Conservation (phyloP, 2,888 invertebrate species). For the Cremastinae sp. region DNA sequence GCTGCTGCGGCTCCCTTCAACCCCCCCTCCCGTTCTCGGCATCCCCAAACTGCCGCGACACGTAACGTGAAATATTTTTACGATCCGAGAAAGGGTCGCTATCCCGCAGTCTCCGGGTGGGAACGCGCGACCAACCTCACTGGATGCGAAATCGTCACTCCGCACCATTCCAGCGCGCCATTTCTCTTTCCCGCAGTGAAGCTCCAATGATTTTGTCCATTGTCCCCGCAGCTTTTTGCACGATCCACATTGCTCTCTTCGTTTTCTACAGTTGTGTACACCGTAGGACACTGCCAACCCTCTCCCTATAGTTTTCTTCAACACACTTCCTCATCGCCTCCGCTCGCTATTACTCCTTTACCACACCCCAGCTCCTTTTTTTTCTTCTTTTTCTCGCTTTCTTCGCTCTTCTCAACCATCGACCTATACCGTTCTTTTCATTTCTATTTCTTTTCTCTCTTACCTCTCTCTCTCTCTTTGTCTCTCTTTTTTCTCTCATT, state of each 20-base stretch:
- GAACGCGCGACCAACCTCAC: slow-evolving; percentile 29
- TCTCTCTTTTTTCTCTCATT: slow-evolving; percentile 25
- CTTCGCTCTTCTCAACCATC: slow-evolving; percentile 1
- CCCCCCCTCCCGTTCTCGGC: slow-evolving; percentile 8
- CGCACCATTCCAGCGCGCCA: background rate
- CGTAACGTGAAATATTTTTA: slow-evolving; percentile 60
- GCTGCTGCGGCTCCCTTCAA: slow-evolving; percentile 19
- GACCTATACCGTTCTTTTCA: slow-evolving; percentile 4
- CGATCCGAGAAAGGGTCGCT: slow-evolving; percentile 30
- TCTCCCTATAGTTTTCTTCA: slow-evolving; percentile 3
- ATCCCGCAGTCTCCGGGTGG: background rate
- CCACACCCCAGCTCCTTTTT: slow-evolving; percentile 5
- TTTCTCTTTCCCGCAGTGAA: slow-evolving; percentile 10
- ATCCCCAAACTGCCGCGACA: slow-evolving; percentile 1
- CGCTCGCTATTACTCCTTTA: slow-evolving; percentile 24
- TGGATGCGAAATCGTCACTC: slow-evolving; percentile 16
- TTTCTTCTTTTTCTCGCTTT: slow-evolving; percentile 4
- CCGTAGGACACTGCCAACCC: background rate
- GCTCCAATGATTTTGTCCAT: slow-evolving; percentile 45
- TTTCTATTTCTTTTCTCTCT: slow-evolving; percentile 20
- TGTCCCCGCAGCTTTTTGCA: slow-evolving; percentile 47
- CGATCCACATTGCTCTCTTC: slow-evolving; percentile 14
- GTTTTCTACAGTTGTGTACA: slow-evolving; percentile 12
- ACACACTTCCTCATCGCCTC: slow-evolving; percentile 22
- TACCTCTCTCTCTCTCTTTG: slow-evolving; percentile 9